These are phyloP conservation scores for Actinopyga echinites DNA, from an alignment of 53 echinoderm and acorn worm genomes.

Conservation along the genomic window DNA sequence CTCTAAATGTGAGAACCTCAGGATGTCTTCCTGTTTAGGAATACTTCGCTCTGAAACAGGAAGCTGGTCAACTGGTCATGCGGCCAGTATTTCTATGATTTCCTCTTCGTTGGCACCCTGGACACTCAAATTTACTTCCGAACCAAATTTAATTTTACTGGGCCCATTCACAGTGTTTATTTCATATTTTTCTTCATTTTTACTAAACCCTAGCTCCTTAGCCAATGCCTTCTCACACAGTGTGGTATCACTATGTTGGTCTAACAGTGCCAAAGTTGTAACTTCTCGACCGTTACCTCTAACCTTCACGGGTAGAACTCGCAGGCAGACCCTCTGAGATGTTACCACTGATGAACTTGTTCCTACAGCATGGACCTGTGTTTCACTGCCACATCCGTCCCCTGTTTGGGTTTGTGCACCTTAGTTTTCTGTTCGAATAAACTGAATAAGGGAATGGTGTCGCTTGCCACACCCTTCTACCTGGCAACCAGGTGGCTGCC, in stretches of 20 bases:
- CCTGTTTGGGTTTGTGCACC: too few relatives aligned
- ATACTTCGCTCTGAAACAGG: slow-evolving; percentile 42
- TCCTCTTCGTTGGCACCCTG: neutral
- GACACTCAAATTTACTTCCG: neutral
- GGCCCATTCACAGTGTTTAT: slow-evolving; percentile 38
- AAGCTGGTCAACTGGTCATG: slow-evolving; percentile 27
- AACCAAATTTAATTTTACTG: neutral
- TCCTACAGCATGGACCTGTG: neutral
- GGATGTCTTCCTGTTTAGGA: slow-evolving; percentile 30
- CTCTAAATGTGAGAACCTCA: too few relatives aligned
- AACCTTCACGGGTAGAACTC: neutral
- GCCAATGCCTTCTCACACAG: too few relatives aligned
- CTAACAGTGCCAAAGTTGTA: slow-evolving; percentile 48
- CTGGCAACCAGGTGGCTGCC: neutral
- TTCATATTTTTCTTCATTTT: slow-evolving; percentile 10
- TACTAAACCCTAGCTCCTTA: slow-evolving; percentile 6
- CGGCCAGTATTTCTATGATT: slow-evolving; percentile 1
- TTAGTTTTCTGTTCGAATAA: too few relatives aligned
- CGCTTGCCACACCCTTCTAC: neutral
- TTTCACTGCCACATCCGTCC: too few relatives aligned
- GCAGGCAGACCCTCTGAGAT: neutral
- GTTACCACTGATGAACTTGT: neutral
- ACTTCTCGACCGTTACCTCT: neutral
- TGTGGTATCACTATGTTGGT: slow-evolving; percentile 48
- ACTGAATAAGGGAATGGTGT: neutral